Base-by-base conservation (phyloP, 2,797 vertebrate genomes). In the Pseudocheirus occidentalis region DNA sequence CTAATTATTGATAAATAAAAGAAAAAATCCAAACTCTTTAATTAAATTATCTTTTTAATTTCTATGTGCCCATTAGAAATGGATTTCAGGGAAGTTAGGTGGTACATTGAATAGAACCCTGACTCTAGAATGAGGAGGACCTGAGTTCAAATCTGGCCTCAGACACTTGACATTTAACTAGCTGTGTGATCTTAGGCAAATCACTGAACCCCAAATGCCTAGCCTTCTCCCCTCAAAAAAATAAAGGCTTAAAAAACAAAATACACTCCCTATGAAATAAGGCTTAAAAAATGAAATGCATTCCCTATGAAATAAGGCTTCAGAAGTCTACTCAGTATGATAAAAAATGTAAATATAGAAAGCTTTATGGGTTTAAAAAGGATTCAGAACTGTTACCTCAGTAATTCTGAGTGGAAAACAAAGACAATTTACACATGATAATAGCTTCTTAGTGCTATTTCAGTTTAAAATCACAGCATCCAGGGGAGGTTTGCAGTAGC, bases 21-120 rank as follows among this genome's bases (percentile, higher is more conserved):
- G 29, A 59, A 18, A 52, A 97, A 92, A 90, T 73, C 12, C 9
- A n/a, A 95, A 34, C 66, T 94, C 62, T 92, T 96, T 55, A 96
- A 95, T 90, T 95, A 93, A 95, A 59, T 90, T 92, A 92, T 92
- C 34, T 93, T 92, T 34, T 13, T 59, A 52, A 94, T 89, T 92
- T 52, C 29, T 96, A 81, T 95, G 89, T 95, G 11, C 2, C 66
- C 92, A 97, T 93, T 94, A 94, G 96, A 95, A 92, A 90, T 73
- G 90, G 12, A 95, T 54, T 54, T 1, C 53, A 54, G 53, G 53
- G 53, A 10, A 54, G 0, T 10, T 54, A 54, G 53, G 10, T 54
- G 53, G 53, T 54, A 10, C 53, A 54, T 10, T 54, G 10, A 11
- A 12, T 54, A 54, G 0, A 54, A 11, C 10, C 10, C 10, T 12